phyloP scores from a whole-genome alignment of 2,113 vertebrate species.

The Mionectes macconnelli region DNA sequence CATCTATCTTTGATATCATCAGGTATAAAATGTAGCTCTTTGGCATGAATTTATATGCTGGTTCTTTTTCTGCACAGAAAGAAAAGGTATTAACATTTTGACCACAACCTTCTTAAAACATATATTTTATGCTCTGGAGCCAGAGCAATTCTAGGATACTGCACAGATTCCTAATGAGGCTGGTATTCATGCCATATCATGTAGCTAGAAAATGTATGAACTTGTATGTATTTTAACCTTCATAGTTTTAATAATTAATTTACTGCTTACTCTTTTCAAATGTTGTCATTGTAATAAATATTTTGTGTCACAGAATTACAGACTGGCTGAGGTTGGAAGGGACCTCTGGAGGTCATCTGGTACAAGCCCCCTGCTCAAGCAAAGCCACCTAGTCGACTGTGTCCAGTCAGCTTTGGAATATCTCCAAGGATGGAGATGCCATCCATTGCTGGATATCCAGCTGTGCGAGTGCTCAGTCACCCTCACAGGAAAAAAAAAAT shows the following conservation, averaged over 20 bases:
- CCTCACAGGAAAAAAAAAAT: neutral
- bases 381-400: fast-evolving
- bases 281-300: neutral
- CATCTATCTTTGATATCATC: neutral
- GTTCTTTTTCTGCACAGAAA: neutral
- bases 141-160: neutral
- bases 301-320: neutral
- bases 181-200: neutral
- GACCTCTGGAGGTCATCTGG: neutral
- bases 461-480: neutral
- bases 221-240: neutral
- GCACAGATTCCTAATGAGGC: neutral
- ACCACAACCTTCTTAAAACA: neutral
- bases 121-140: neutral
- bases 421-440: neutral
- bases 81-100: neutral
- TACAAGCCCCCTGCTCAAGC: neutral
- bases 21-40: neutral
- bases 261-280: neutral
- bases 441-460: neutral
- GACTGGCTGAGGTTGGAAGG: neutral
- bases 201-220: neutral
- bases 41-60: neutral
- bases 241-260: neutral
- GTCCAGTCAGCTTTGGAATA: neutral